These are phyloP conservation scores for Caenorhabditis inopinata DNA, from an alignment of 1,140 invertebrate genomes.

Conservation along the genomic window DNA sequence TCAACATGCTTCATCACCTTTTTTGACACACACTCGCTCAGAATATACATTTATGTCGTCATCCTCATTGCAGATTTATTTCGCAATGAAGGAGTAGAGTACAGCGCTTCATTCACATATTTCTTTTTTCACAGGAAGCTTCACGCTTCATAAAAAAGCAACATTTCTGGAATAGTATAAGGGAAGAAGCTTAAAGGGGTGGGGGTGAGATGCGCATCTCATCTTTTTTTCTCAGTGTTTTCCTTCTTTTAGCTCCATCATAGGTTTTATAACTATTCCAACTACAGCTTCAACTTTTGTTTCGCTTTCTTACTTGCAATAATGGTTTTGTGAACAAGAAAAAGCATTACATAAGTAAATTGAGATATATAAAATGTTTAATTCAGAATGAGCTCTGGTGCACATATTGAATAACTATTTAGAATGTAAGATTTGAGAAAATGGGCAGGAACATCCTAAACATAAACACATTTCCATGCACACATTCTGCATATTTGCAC, in stretches of 20 bases:
- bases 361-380: background rate
- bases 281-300: background rate
- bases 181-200: background rate
- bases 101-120: conserved; percentile 14
- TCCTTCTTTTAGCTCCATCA: background rate
- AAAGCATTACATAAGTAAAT: background rate
- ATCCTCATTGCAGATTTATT: background rate
- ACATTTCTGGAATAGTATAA: background rate
- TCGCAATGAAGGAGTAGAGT: background rate
- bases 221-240: too few relatives aligned
- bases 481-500: conserved; percentile 13
- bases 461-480: too few relatives aligned
- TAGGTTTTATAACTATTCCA: conserved; percentile 7
- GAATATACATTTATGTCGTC: background rate
- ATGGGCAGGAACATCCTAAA: too few relatives aligned
- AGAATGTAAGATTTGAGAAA: background rate
- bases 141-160: background rate
- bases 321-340: background rate
- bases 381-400: background rate
- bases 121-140: conserved; percentile 6
- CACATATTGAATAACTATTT: background rate
- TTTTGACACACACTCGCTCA: background rate
- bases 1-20: background rate
- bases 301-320: background rate
- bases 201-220: background rate